Conservation (phyloP, 2,113 vertebrate species). For the Petroica traversi region DNA sequence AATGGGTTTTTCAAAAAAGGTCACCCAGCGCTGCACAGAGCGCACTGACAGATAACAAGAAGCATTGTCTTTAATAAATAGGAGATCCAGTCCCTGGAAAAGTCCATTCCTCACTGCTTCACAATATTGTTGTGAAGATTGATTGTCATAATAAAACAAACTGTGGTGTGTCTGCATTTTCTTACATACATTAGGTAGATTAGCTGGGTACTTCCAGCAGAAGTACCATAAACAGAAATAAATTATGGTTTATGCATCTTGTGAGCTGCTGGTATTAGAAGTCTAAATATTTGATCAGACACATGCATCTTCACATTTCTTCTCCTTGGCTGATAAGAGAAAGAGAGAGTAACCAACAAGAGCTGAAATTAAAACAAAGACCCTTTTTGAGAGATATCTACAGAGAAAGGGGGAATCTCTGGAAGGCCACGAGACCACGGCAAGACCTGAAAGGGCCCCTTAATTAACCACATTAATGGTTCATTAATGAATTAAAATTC, state of each 20-base stretch:
- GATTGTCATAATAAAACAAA: not conserved
- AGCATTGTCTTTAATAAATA: not conserved
- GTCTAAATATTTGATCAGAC: constrained; percentile 51
- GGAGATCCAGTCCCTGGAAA: not conserved
- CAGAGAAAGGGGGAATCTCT: not conserved
- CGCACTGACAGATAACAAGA: not conserved
- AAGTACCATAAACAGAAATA: constrained; percentile 30
- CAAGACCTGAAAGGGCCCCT: not conserved
- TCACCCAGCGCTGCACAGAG: not conserved
- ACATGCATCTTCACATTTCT: not conserved
- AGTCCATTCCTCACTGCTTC: not conserved
- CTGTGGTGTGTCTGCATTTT: not conserved
- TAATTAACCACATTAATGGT: not conserved
- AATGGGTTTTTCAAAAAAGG: not conserved
- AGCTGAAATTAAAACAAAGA: not conserved
- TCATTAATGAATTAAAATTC: not conserved
- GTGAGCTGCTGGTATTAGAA: constrained; percentile 18
- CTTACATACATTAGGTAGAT: constrained; percentile 26
- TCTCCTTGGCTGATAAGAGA: not conserved
- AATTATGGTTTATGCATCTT: constrained; percentile 3
- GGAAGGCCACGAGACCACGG: not conserved
- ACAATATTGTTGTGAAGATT: not conserved
- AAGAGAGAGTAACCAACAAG: not conserved
- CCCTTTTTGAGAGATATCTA: not conserved
- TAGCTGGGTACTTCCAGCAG: constrained; percentile 25